Percentiles rank a stretch among this genome's conserved stretches.
These are phyloP conservation scores for Nomada fabriciana DNA, from an alignment of 2,888 invertebrate genomes.

Conservation along the genomic window DNA sequence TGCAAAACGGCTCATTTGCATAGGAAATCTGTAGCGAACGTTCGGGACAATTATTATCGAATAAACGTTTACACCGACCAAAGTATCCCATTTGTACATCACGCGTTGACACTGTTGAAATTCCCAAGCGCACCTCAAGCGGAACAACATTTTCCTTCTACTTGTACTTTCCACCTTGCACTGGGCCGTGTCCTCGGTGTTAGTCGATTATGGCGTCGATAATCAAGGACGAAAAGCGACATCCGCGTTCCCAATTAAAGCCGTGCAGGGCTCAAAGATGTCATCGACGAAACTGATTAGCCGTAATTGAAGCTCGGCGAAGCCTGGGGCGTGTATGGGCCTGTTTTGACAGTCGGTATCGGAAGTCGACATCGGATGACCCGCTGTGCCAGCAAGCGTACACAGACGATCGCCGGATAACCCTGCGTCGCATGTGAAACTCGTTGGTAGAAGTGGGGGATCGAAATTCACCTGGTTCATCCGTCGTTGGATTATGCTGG, in stretches of 20 bases:
- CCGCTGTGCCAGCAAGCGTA: slow-evolving; percentile 37
- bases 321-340: slow-evolving; percentile 31
- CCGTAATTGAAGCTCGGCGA: slow-evolving; percentile 67
- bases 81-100: neutral
- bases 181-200: neutral
- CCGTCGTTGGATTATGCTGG: slow-evolving; percentile 16
- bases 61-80: slow-evolving; percentile 39
- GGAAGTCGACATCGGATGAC: slow-evolving; percentile 65
- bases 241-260: slow-evolving; percentile 71
- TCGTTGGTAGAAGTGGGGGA: slow-evolving; percentile 32
- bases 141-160: no score
- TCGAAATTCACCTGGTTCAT: slow-evolving; percentile 29
- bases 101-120: neutral
- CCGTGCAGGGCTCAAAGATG: slow-evolving; percentile 77
- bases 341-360: slow-evolving; percentile 64
- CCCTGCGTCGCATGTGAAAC: slow-evolving; percentile 37
- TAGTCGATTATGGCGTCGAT: neutral
- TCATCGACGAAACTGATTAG: slow-evolving; percentile 76
- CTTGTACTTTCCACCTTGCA: neutral
- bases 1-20: slow-evolving; percentile 41
- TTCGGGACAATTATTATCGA: slow-evolving; percentile 36
- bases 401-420: slow-evolving; percentile 61
- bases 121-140: neutral
- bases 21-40: slow-evolving; percentile 12
- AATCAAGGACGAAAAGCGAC: slow-evolving; percentile 52